phyloP scores from a whole-genome alignment of 2,113 vertebrate genomes.

The human region DNA sequence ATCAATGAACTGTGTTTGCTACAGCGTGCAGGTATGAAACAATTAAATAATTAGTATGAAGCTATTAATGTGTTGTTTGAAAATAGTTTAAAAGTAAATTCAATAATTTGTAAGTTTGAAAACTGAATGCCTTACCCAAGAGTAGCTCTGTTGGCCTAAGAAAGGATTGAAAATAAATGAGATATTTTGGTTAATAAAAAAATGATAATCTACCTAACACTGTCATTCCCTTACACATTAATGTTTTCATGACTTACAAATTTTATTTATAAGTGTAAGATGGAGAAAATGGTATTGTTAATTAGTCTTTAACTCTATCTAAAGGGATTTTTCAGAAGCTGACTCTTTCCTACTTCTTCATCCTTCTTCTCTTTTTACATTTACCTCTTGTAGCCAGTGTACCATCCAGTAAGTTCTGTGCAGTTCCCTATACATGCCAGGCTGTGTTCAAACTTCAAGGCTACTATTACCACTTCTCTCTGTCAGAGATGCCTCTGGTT shows the following conservation, averaged over 20 bases:
- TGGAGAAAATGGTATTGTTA: not conserved
- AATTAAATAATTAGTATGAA: not conserved
- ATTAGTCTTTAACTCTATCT: not conserved
- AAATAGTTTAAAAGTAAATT: constrained; percentile 45
- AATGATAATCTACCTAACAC: not conserved
- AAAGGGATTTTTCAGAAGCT: not conserved
- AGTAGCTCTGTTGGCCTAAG: not conserved
- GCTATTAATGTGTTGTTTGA: not conserved
- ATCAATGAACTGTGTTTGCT: constrained; percentile 84
- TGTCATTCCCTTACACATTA: not conserved
- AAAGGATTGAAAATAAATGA: constrained; percentile 32
- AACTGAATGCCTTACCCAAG: not conserved
- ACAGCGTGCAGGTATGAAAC: constrained; percentile 90
- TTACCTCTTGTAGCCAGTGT: not conserved
- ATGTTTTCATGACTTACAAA: constrained; percentile 37
- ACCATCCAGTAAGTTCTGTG: not conserved
- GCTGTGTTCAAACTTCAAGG: not conserved
- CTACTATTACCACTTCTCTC: not conserved
- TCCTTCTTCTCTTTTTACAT: not conserved
- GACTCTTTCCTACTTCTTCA: not conserved
- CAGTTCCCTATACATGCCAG: not conserved
- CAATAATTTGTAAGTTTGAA: constrained; percentile 1
- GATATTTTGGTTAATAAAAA: constrained; percentile 26
- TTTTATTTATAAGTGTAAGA: not conserved
- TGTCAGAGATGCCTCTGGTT: not conserved